Percentiles rank a stretch among this genome's conserved stretches.
These are phyloP conservation scores for Lasioglossum leucozonium DNA, from an alignment of 2,888 invertebrate species.

Conservation along the genomic window DNA sequence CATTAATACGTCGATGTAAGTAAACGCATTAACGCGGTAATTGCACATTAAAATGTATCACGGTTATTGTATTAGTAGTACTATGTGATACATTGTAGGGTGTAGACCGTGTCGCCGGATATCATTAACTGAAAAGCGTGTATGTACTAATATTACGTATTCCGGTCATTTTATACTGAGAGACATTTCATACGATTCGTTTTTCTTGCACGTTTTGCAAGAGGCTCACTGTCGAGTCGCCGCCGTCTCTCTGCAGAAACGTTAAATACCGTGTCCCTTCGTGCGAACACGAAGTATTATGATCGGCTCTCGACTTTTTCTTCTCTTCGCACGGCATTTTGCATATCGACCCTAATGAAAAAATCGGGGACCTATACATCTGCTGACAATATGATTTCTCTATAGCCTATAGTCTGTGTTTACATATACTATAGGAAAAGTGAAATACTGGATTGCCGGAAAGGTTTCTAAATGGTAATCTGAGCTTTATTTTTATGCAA, in stretches of 20 bases:
- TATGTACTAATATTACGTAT: constrained; percentile 11
- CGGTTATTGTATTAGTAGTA: constrained; percentile 19
- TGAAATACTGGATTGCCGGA: too few relatives aligned
- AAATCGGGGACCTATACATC: background rate
- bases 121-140: constrained; percentile 6
- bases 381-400: too few relatives aligned
- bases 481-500: too few relatives aligned
- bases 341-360: background rate
- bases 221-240: too few relatives aligned
- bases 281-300: background rate
- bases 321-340: background rate
- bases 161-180: background rate
- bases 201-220: background rate
- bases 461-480: too few relatives aligned
- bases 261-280: background rate
- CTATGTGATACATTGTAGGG: background rate
- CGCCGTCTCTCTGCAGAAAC: background rate
- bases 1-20: constrained; percentile 17
- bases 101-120: background rate
- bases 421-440: too few relatives aligned
- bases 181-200: background rate
- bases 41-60: constrained; percentile 20
- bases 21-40: constrained; percentile 22
- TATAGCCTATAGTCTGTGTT: too few relatives aligned
- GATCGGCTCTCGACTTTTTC: background rate